phyloP scores from a whole-genome alignment of 30 jellyfish, hydroid and myxozoan species.

The Haliclystus octoradiatus region DNA sequence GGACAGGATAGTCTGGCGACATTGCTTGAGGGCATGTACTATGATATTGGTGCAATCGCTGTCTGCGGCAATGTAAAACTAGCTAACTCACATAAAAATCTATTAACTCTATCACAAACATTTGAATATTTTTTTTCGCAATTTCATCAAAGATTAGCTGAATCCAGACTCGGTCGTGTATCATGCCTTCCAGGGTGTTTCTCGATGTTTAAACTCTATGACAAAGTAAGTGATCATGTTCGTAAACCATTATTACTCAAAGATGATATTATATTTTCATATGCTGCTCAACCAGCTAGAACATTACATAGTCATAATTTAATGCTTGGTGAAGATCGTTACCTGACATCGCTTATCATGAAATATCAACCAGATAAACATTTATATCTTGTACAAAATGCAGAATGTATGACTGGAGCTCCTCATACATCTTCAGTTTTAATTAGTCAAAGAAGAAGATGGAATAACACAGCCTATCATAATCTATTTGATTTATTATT shows the following conservation, averaged over 20 bases:
- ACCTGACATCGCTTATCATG: not conserved
- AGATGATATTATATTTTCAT: not conserved
- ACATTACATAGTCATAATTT: not conserved
- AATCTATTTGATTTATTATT: not conserved
- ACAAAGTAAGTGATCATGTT: not conserved
- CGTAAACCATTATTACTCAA: not conserved
- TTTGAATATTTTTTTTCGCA: too few relatives aligned
- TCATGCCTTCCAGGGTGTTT: not conserved
- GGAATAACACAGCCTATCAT: not conserved
- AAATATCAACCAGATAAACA: not conserved
- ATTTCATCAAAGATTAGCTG: too few relatives aligned
- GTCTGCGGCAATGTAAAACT: too few relatives aligned
- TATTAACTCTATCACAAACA: too few relatives aligned
- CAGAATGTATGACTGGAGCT: not conserved
- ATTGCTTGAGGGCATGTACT: too few relatives aligned
- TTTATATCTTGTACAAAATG: not conserved
- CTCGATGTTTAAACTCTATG: not conserved
- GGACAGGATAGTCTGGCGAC: too few relatives aligned
- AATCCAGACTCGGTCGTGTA: not conserved
- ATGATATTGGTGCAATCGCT: too few relatives aligned
- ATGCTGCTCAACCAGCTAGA: not conserved
- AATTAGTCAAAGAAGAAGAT: not conserved
- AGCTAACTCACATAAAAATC: too few relatives aligned
- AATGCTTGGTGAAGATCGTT: not conserved
- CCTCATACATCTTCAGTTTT: not conserved